Base-by-base conservation (phyloP, 2,113 vertebrate genomes). In the Leptodactylus fuscus region DNA sequence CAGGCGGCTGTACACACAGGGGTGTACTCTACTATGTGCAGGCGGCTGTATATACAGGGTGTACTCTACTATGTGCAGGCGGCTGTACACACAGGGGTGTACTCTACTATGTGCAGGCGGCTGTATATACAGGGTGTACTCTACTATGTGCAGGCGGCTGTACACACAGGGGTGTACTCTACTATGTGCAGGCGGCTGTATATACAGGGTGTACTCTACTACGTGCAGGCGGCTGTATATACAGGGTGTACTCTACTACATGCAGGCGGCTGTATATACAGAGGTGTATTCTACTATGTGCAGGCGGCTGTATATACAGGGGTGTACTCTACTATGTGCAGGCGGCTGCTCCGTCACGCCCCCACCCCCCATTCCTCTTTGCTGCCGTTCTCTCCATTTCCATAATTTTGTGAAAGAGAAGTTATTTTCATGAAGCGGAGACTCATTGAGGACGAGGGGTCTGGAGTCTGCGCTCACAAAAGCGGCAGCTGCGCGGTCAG, bases 401-500 rank as follows among this genome's bases (percentile, higher is more conserved):
- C 16, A 48, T 60, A 27, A 60, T 41, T 58, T 58, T 10, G 22
- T 60, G 15, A 76, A 22, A 89, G 90, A 87, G 90, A 87, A 73
- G 70, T 81, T 87, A 87, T 88, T 38, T 87, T 90, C 88, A 90
- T 81, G 15, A 90, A 82, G 90, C 90, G 89, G 77, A 90, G 88
- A 88, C 87, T 88, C 87, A 92, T 90, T 93, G 90, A 89, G 89
- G 77, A 90, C 24, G 89, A 89, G 90, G 90, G 88, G 89, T 80
- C 83, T 89, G 83, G 91, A 92, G 91, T 91, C 88, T 91, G 89
- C 91, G 88, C 89, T 91, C 92, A 93, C 92, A 91, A 92, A 89
- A 86, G 88, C 89, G 87, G 85, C 94, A 94, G 94, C 93, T 94
- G 94, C 82, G 3, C 84, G 89, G 89, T 83, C 88, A 91, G 90